phyloP scores from a whole-genome alignment of 2,888 invertebrate species.

The Linnaemya tessellans region DNA sequence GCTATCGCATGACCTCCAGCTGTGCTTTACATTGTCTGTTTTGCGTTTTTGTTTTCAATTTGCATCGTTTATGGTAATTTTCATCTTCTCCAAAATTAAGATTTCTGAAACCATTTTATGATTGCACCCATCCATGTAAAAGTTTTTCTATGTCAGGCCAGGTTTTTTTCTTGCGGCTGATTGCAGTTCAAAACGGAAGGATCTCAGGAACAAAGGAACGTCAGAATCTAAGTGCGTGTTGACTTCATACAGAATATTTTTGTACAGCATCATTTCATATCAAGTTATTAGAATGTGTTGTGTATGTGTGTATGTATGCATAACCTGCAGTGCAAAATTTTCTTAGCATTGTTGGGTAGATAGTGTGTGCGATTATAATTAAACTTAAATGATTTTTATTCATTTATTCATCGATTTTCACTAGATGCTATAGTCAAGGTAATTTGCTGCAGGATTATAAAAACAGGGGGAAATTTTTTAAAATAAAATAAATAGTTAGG shows the following conservation, averaged over 20 bases:
- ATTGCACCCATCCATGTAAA: constrained; percentile 2
- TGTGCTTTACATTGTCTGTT: constrained; percentile 29
- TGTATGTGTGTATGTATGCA: no score
- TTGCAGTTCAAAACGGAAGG: constrained; percentile 39
- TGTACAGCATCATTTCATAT: no score
- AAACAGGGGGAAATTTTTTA: not conserved
- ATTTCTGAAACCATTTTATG: constrained; percentile 15
- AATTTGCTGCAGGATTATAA: not conserved
- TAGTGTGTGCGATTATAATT: no score
- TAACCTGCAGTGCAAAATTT: no score
- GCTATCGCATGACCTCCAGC: constrained; percentile 37
- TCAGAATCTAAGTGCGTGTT: not conserved
- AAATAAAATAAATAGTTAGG: constrained; percentile 26
- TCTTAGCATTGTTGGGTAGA: no score
- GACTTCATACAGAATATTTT: no score
- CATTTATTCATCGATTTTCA: not conserved
- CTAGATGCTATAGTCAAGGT: constrained; percentile 19
- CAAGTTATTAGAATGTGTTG: no score
- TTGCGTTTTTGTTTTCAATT: constrained; percentile 33
- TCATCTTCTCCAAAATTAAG: constrained; percentile 3
- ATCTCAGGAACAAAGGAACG: not conserved
- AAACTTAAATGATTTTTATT: no score
- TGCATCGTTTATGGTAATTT: constrained; percentile 24
- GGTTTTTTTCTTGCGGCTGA: not conserved
- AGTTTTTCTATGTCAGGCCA: constrained; percentile 24